A percentile compares a stretch with the other conserved stretches of the same genome.
Conservation (phyloP, 2,113 vertebrate genomes). For the Lonchura striata region DNA sequence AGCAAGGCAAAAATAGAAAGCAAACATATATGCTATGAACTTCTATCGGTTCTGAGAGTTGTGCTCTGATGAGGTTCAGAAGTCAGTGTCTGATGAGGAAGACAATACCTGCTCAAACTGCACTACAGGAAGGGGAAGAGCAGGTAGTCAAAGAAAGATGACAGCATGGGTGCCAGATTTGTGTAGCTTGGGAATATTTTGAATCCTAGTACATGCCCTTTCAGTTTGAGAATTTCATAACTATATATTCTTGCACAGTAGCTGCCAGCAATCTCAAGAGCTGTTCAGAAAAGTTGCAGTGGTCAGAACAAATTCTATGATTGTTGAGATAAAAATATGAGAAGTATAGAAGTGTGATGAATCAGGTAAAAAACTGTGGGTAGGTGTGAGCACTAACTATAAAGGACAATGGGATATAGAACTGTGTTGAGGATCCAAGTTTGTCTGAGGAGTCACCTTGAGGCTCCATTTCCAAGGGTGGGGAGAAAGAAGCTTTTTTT, state of each 20-base stretch:
- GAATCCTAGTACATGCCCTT: not conserved
- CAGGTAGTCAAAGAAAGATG: not conserved
- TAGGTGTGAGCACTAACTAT: not conserved
- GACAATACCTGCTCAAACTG: not conserved
- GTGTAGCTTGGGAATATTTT: not conserved
- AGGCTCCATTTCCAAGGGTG: not conserved
- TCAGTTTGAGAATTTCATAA: not conserved
- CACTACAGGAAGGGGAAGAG: not conserved
- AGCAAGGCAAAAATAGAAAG: not conserved
- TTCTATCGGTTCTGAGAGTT: not conserved
- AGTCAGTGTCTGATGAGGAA: not conserved
- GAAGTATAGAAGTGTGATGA: not conserved
- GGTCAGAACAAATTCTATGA: not conserved
- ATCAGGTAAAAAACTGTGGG: not conserved
- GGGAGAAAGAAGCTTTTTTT: not conserved
- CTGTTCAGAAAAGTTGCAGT: not conserved
- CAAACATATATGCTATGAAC: not conserved
- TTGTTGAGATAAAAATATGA: not conserved
- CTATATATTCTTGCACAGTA: not conserved
- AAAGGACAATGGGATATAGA: not conserved
- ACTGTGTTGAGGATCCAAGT: not conserved
- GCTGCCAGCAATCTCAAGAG: not conserved
- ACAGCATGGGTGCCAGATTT: not conserved
- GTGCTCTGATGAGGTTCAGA: not conserved
- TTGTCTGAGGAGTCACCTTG: not conserved